Conservation (phyloP, 2,888 invertebrate genomes). For the Ennomos fuscantarius region DNA sequence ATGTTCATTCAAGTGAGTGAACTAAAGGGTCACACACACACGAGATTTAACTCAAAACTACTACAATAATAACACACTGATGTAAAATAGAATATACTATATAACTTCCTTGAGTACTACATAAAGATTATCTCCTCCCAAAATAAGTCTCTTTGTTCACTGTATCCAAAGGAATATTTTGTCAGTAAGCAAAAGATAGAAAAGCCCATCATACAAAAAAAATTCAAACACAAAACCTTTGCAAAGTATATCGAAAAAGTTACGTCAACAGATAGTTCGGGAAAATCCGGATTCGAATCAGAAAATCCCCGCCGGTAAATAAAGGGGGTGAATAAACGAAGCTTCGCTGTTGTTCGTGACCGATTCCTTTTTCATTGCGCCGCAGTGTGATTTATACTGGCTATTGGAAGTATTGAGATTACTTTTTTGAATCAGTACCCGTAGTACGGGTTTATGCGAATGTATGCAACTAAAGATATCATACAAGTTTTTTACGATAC, state of each 20-base stretch:
- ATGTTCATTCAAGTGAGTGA: too few species aligned
- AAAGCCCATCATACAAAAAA: not conserved
- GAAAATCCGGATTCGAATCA: slow-evolving; percentile 69
- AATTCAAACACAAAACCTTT: not conserved
- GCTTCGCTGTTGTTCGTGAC: slow-evolving; percentile 48
- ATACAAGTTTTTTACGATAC: too few species aligned
- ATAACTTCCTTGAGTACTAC: too few species aligned
- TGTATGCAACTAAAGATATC: too few species aligned
- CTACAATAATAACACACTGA: too few species aligned
- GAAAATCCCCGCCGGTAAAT: slow-evolving; percentile 62
- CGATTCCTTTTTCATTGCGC: slow-evolving; percentile 67
- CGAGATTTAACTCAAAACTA: too few species aligned
- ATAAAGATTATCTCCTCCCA: too few species aligned
- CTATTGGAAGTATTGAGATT: slow-evolving; percentile 44
- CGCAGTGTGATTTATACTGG: slow-evolving; percentile 60
- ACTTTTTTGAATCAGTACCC: not conserved
- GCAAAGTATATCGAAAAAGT: slow-evolving; percentile 14
- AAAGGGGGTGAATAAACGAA: slow-evolving; percentile 72
- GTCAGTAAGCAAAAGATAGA: too few species aligned
- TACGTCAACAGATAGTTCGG: slow-evolving; percentile 53
- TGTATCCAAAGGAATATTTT: too few species aligned
- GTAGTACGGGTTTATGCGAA: not conserved
- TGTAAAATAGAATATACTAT: too few species aligned
- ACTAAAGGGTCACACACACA: too few species aligned
- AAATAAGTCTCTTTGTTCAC: too few species aligned